phyloP scores from a whole-genome alignment of 1,140 invertebrate genomes.

The Matsumurasca onukii region DNA sequence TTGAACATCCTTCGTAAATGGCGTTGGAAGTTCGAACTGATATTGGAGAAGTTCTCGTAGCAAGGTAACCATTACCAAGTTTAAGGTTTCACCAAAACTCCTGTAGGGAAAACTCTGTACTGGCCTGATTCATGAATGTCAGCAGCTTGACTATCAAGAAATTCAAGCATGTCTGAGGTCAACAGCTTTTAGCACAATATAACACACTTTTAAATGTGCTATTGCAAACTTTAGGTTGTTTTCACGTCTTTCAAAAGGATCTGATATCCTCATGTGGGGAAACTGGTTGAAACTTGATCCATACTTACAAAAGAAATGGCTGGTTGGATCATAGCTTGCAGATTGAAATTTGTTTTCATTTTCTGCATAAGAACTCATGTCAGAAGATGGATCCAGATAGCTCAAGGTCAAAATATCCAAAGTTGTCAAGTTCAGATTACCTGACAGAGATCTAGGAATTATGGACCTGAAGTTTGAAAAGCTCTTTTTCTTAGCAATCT shows the following conservation, averaged over 20 bases:
- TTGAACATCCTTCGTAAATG: conserved; percentile 94
- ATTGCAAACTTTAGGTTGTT: conserved; percentile 64
- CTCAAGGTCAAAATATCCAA: conserved; percentile 43
- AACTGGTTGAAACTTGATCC: conserved; percentile 92
- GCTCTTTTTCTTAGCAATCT: conserved; percentile 43
- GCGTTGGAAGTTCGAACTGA: conserved; percentile 83
- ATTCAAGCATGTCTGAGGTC: conserved; percentile 77
- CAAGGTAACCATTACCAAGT: conserved; percentile 89
- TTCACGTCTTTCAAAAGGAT: conserved; percentile 62
- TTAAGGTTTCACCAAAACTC: conserved; percentile 92
- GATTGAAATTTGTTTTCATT: conserved; percentile 33
- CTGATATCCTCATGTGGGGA: conserved; percentile 71
- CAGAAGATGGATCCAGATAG: conserved; percentile 42
- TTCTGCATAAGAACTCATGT: conserved; percentile 36
- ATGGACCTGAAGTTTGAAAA: conserved; percentile 65
- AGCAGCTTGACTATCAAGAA: conserved; percentile 80
- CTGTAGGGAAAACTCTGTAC: conserved; percentile 82
- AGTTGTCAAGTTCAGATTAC: conserved; percentile 61
- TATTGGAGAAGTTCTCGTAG: conserved; percentile 88
- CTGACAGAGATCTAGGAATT: conserved; percentile 88
- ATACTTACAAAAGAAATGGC: conserved; percentile 88
- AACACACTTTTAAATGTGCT: conserved; percentile 72
- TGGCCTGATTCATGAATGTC: conserved; percentile 68
- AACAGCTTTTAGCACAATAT: conserved; percentile 83
- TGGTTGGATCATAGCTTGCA: conserved; percentile 72